Base-by-base conservation (phyloP, 2,888 invertebrate genomes). In the Eurois occulta region DNA sequence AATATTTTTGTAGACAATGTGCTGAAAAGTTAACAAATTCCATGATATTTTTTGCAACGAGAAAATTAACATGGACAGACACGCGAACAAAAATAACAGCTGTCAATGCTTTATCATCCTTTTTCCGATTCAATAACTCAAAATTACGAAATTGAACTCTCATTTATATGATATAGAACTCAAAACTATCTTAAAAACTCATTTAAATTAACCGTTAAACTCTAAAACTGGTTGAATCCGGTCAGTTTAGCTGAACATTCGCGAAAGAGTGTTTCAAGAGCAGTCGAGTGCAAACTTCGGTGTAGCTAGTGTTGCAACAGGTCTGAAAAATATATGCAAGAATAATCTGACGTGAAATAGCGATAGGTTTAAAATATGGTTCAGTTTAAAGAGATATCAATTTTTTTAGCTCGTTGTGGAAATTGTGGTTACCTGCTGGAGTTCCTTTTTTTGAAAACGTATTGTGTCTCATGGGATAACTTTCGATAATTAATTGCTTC, bases 241-340 rank as follows among this genome's bases (percentile, higher is more conserved):
- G 55, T 62, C 66, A 74, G 76, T 68, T 80, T 65, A 75, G 58
- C 52, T 60, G 55, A 70, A 69, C 77, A 70, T 79, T 75, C 75
- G 46, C 32, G 13, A 73, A 35, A 64, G 46, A 70, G 64, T 66
- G 58, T 69, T 86, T 72, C 74, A 72, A 81, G 72, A 76, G 86
- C 60, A 46, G 6, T 75, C 48, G 58, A 75, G 66, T 71, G 81
- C 77, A 79, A 86, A 86, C 81, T 86, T 83, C 65, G 13, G 21
- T 41, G 58, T 70, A n/a, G 35, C 6, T 41, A 65, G 13, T 24
- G 41, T 62, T 67, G 75, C 86, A 88, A 86, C 86, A 86, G 86
- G 88, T 86, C 52, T 16, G 71, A 46, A 41, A 73, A 76, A 77
- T 82, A 74, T 85, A 72, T 69, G 68, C 66, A 28, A 32, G 21